phyloP scores from a whole-genome alignment of 53 echinoderm and acorn worm species.

The Zoroaster sp. region DNA sequence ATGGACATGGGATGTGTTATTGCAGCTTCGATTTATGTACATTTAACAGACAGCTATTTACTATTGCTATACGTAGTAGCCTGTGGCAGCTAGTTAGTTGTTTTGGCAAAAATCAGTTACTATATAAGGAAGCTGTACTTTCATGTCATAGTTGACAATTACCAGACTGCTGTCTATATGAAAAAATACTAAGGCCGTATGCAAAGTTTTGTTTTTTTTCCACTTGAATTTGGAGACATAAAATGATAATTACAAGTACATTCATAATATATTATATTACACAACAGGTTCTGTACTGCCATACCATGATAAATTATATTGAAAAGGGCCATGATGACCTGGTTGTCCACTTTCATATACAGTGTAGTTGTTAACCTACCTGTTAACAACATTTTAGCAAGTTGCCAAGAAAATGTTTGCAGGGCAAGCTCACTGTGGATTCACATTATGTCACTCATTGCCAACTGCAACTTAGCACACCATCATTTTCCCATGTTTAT shows the following conservation, averaged over 20 bases:
- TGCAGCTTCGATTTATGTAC: background rate
- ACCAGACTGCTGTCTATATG: background rate
- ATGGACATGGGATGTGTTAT: background rate
- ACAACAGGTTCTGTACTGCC: too few relatives aligned
- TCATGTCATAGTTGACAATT: background rate
- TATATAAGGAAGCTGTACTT: background rate
- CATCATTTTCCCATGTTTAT: too few relatives aligned
- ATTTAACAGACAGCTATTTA: too few relatives aligned
- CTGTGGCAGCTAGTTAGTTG: background rate
- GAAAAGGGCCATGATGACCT: background rate
- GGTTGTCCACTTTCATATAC: too few relatives aligned
- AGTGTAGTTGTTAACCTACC: background rate
- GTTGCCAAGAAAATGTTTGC: background rate
- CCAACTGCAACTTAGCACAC: background rate
- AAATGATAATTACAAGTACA: too few relatives aligned
- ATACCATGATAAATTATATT: background rate
- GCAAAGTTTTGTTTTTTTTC: too few relatives aligned
- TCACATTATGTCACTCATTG: background rate
- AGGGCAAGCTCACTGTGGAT: background rate
- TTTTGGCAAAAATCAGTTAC: background rate
- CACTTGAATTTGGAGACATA: too few relatives aligned
- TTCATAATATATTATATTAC: too few relatives aligned
- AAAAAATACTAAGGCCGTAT: too few relatives aligned
- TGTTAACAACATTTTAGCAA: background rate
- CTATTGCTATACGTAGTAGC: background rate